A percentile compares a stretch with the other conserved stretches of the same genome.
phyloP scores from a whole-genome alignment of 2,797 vertebrate species.

The Lates japonicus region DNA sequence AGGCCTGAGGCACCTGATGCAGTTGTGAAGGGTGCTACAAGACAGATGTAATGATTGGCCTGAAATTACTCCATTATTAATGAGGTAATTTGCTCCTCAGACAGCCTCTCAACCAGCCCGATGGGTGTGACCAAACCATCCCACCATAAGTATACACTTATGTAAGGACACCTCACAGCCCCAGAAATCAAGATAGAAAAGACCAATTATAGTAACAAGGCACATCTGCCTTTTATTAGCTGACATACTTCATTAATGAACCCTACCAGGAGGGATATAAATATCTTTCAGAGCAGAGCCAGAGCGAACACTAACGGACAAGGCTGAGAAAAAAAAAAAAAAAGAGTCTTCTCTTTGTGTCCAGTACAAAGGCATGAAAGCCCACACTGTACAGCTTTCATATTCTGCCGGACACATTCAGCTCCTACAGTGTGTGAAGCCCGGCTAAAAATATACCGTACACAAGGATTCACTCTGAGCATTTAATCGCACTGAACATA shows the following conservation, averaged over 20 bases:
- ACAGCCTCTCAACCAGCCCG: slow-evolving; percentile 59
- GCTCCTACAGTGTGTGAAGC: slow-evolving; percentile 32
- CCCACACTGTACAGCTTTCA: slow-evolving; percentile 52
- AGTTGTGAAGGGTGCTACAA: slow-evolving; percentile 54
- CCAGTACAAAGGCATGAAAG: slow-evolving; percentile 61
- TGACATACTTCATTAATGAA: slow-evolving; percentile 77
- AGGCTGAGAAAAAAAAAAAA: slow-evolving; percentile 33
- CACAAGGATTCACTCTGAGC: slow-evolving; percentile 38
- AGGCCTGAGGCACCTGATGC: slow-evolving; percentile 60
- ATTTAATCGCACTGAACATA: slow-evolving; percentile 46
- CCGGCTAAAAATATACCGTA: slow-evolving; percentile 59
- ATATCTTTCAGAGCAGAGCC: slow-evolving; percentile 62
- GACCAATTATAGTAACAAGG: slow-evolving; percentile 76
- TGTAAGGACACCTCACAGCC: slow-evolving; percentile 57
- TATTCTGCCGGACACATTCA: slow-evolving; percentile 58
- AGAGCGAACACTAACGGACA: slow-evolving; percentile 54
- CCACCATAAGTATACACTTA: slow-evolving; percentile 62
- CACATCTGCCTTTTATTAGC: slow-evolving; percentile 79
- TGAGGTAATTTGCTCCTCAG: slow-evolving; percentile 70
- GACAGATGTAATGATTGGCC: slow-evolving; percentile 69
- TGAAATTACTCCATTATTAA: slow-evolving; percentile 78
- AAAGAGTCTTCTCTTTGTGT: slow-evolving; percentile 56
- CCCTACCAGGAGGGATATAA: slow-evolving; percentile 66
- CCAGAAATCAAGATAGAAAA: slow-evolving; percentile 73
- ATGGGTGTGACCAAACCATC: slow-evolving; percentile 63